Conservation (phyloP, 2,888 invertebrate genomes). For the Andrena fulva region DNA sequence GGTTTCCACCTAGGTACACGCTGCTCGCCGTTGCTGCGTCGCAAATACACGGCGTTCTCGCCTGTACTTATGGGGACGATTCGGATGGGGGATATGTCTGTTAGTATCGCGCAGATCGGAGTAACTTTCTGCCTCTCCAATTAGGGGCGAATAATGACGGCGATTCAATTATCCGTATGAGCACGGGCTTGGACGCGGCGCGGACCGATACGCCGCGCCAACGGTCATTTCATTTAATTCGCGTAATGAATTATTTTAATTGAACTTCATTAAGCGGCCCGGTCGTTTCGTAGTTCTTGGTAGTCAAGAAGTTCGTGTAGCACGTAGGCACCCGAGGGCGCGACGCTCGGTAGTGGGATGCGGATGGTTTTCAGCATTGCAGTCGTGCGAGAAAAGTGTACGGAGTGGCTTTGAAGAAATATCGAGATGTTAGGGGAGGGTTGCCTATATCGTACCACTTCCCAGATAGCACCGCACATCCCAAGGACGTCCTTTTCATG, state of each 20-base stretch:
- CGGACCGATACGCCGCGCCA: neutral
- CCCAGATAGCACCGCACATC: too few species aligned
- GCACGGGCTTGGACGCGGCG: neutral
- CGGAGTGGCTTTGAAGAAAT: too few species aligned
- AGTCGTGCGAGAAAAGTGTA: too few species aligned
- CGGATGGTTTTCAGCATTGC: too few species aligned
- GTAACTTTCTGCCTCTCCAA: slow-evolving; percentile 4
- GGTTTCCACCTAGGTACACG: neutral
- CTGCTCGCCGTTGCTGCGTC: neutral
- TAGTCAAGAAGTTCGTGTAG: neutral
- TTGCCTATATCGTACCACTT: too few species aligned
- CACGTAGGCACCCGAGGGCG: neutral
- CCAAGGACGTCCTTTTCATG: too few species aligned
- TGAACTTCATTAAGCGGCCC: neutral
- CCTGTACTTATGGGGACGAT: neutral
- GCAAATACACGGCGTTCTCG: neutral
- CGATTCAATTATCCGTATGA: neutral
- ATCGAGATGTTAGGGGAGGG: too few species aligned
- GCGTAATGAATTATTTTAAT: neutral
- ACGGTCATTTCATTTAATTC: neutral
- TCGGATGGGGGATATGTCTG: neutral
- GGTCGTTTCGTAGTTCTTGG: neutral
- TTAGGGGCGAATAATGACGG: neutral
- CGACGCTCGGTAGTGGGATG: neutral
- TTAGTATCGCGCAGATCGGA: neutral